Base-by-base conservation (phyloP, 2,888 invertebrate species). In the Odontothrips loti region DNA sequence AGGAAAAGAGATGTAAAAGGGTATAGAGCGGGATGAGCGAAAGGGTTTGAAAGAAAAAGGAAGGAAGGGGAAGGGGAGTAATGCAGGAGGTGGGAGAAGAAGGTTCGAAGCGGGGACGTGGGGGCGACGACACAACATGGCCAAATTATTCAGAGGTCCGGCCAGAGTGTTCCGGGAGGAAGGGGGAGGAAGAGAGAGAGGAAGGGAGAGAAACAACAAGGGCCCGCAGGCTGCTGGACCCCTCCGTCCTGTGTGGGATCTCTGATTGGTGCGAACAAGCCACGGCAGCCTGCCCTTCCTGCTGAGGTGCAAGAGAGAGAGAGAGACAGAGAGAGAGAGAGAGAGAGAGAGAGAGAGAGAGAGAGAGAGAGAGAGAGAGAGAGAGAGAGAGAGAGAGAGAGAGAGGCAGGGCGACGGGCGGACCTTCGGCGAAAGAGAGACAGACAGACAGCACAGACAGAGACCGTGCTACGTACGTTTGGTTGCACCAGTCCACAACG, bases 241-340 rank as follows among this genome's bases (percentile, higher is more conserved):
- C 58, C 20, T 17, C n/a, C 58, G 58, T 58, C 27, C 68, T 27
- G 68, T 75, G 68, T 23, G 23, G 12, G 68, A 12, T 75, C 68
- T 75, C 68, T 75, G 68, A 75, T 75, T 75, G 68, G 68, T 75
- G 68, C 68, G 27, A 27, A 75, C 68, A 75, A 75, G 68, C 68
- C 68, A 27, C 58, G 68, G 27, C 58, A 17, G 10, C 23, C 68
- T 27, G 68, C 34, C 34, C 34, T 43, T 6, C 34, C 51, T 48
- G 51, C 51, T 58, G 58, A 58, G 58, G 34, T 43, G 34, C 51
- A 20, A 51, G 6, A 48, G 48, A 48, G 48, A 48, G 48, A 48
- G 48, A 48, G 48, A 48, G 48, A 48, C 10, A 48, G 48, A 48
- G 48, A 48, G 48, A 48, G 48, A 48, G 48, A 48, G 48, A 48